These are phyloP conservation scores for Lonchura striata DNA, from an alignment of 2,113 vertebrate genomes.

Conservation along the genomic window DNA sequence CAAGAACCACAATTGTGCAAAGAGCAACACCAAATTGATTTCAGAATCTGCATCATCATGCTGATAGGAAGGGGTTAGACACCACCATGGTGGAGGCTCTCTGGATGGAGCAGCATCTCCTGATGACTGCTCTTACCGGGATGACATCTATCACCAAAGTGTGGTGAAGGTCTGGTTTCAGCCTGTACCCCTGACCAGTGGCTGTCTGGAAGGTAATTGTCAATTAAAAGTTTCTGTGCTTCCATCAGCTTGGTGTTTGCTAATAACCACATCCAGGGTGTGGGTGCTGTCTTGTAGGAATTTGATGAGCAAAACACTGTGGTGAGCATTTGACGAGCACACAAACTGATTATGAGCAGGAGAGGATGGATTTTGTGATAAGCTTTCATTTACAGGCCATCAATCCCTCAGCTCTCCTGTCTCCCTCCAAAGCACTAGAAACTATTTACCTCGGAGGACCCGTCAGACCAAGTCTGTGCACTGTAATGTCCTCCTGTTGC, in stretches of 20 bases:
- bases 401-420: background rate
- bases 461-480: background rate
- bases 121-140: background rate
- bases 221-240: background rate
- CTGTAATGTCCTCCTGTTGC: background rate
- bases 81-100: background rate
- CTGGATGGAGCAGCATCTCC: background rate
- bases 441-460: background rate
- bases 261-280: background rate
- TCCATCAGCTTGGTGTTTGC: background rate
- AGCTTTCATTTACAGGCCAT: background rate
- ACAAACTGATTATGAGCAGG: background rate
- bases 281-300: background rate
- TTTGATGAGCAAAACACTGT: background rate
- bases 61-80: background rate
- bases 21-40: background rate
- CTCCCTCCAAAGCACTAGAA: background rate
- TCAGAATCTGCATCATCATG: background rate
- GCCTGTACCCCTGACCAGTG: background rate
- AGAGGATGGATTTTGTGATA: background rate
- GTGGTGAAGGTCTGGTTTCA: background rate
- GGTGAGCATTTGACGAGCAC: background rate
- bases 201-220: background rate
- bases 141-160: background rate
- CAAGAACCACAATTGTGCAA: background rate